Conservation (phyloP, 2,888 invertebrate genomes). For the Orgyia antiqua region DNA sequence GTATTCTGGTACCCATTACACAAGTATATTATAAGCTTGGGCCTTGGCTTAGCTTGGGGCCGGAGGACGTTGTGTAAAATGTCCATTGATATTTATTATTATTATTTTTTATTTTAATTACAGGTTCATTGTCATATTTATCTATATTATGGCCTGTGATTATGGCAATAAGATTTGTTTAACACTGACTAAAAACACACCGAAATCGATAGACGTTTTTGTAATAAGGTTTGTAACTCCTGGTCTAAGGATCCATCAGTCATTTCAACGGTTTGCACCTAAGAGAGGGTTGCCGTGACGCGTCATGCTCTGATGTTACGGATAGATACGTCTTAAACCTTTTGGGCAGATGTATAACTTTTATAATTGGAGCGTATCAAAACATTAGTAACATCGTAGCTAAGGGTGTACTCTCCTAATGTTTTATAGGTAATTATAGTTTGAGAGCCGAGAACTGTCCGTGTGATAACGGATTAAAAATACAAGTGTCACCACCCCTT, state of each 20-base stretch:
- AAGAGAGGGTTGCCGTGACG: slow-evolving; percentile 68
- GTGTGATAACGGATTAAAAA: too few species aligned
- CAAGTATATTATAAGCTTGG: too few species aligned
- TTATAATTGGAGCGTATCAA: slow-evolving; percentile 74
- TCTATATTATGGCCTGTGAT: too few species aligned
- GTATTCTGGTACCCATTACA: too few species aligned
- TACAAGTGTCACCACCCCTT: too few species aligned
- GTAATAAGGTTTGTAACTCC: slow-evolving; percentile 44
- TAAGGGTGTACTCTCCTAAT: slow-evolving; percentile 14
- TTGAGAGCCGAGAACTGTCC: slow-evolving; percentile 17
- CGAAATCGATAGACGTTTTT: too few species aligned
- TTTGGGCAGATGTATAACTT: slow-evolving; percentile 63
- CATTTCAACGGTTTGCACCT: slow-evolving; percentile 73
- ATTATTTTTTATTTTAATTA: too few species aligned
- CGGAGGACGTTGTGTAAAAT: too few species aligned
- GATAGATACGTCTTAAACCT: slow-evolving; percentile 51
- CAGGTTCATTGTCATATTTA: too few species aligned
- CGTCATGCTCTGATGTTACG: slow-evolving; percentile 54
- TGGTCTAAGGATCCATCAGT: slow-evolving; percentile 52
- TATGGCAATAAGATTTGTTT: too few species aligned
- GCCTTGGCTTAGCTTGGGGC: too few species aligned
- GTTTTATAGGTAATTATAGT: slow-evolving; percentile 19
- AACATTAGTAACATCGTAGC: slow-evolving; percentile 53
- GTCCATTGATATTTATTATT: too few species aligned
- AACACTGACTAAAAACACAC: not conserved